Base-by-base conservation (phyloP, 2,113 vertebrate species). In the Pachypanchax playfairii region DNA sequence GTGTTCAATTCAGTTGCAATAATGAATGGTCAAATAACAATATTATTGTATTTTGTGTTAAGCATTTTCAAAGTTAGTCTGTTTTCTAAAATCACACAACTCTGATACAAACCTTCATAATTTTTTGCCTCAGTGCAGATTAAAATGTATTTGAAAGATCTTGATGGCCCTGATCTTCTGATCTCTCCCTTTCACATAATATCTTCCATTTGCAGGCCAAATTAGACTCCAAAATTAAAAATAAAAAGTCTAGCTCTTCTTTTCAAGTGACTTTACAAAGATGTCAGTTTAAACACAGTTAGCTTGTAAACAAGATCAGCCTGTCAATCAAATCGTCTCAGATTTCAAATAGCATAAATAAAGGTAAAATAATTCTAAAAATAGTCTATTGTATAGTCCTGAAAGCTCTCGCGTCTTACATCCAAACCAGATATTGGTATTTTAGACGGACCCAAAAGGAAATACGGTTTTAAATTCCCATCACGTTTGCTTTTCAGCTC, bases 201-300 rank as follows among this genome's bases (percentile, higher is more conserved):
- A 21, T 29, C 24, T 6, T 3, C 5, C 51, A 52, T 76, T 63
- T 42, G 44, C 29, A 3, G 36, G 61, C 43, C 28, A 75, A 87
- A 86, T 82, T 73, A 78, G 53, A 46, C 58, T n/a, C n/a, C n/a
- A n/a, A n/a, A n/a, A 20, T 80, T 84, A 77, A 73, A 55, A 54
- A 46, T 42, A 8, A 25, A 85, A 81, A 72, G 28, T 29, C 65
- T 68, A 5, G 72, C 53, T 81, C 79, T 75, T 46, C 25, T 51
- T 51, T 84, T 61, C 66, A 71, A 73, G 50, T 70, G 74, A 81
- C 56, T 78, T 41, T 72, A 61, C 17, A 14, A 48, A 44, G 31
- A 39, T 38, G 69, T 53, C 31, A 18, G 71, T 44, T 47, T 31
- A 64, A 36, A 48, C 44, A 43, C 38, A 55, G 58, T 70, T 51